Evolutionary conservation across 2,888 invertebrate genomes (phyloP), one percentile per base, ranked within the genome.

Genomic region (Cerceris rybyensis): DNA sequence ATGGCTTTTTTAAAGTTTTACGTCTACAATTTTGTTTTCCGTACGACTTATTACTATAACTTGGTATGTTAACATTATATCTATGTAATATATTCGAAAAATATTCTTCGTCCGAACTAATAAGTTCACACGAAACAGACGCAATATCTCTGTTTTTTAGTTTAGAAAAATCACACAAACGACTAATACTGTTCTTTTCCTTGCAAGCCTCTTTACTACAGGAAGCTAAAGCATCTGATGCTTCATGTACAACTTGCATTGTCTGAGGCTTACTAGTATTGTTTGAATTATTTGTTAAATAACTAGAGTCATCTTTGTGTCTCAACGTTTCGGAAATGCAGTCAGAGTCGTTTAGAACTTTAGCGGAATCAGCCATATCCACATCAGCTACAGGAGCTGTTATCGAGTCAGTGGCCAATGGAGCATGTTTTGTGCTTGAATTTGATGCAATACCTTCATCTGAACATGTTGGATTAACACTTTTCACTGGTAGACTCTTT

Each of bases 401-500:
- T 52, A 63, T 5, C 5, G 13, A 43, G 6, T 70, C 16, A 49
- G 46, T 49, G 43, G 17, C 7, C 28, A 67, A 49, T 61, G 52
- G 17, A 55, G n/a, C 61, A 58, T 50, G 61, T 46, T 54, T 65
- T 73, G 64, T 50, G 65, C 55, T 49, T 66, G 43, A 50, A 50
- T 78, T 50, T 64, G 60, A 55, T 75, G 75, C 50, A 69, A 72
- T 91, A 92, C 92, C 92, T 91, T 92, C 91, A 42, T 90, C 90
- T 7, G 92, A 92, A 81, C 91, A 89, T n/a, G 92, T 90, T 72
- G 92, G 89, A 87, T 91, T 92, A 57, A 92, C 91, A 78, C 88
- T 92, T 88, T 92, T 92, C 54, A 88, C 89, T 70, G 92, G 92
- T 71, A 92, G 82, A 75, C 90, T 92, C 86, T 92, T 92, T 16